Percentiles rank a stretch among this genome's conserved stretches.
Conservation (phyloP, 2,888 invertebrate genomes). For the Synergus gifuensis region DNA sequence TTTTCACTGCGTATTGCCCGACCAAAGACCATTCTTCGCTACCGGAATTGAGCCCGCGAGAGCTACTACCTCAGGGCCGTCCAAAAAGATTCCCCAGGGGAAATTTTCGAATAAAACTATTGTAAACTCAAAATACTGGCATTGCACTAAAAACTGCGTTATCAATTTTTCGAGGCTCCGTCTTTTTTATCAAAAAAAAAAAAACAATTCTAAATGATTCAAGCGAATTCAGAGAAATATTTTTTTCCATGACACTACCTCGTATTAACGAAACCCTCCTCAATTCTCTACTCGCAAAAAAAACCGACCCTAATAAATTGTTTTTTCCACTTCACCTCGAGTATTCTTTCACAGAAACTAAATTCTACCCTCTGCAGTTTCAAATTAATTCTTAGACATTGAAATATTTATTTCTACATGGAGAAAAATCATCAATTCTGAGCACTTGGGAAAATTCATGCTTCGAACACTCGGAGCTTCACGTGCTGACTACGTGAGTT, state of each 20-base stretch:
- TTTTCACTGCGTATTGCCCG: slow-evolving; percentile 43
- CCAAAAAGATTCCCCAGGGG: background rate
- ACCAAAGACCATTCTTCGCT: slow-evolving; percentile 57
- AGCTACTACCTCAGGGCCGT: slow-evolving; percentile 44
- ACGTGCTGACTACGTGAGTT: no score
- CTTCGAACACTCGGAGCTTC: no score
- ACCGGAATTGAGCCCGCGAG: slow-evolving; percentile 61
- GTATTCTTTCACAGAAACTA: background rate
- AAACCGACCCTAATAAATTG: slow-evolving; percentile 9
- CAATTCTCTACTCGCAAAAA: background rate
- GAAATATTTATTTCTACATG: background rate
- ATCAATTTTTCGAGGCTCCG: no score
- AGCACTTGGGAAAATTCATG: no score
- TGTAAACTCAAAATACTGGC: no score
- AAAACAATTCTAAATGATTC: slow-evolving; percentile 44
- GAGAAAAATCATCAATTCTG: no score
- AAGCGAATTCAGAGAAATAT: background rate
- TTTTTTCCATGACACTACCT: background rate
- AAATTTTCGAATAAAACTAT: no score
- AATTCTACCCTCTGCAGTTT: background rate
- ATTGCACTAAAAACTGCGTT: no score
- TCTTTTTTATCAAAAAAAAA: no score
- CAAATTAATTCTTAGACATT: background rate
- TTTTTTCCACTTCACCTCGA: background rate
- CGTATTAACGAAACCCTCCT: background rate